Base-by-base conservation (phyloP, 2,113 vertebrate species). In the Oriolus oriolus region DNA sequence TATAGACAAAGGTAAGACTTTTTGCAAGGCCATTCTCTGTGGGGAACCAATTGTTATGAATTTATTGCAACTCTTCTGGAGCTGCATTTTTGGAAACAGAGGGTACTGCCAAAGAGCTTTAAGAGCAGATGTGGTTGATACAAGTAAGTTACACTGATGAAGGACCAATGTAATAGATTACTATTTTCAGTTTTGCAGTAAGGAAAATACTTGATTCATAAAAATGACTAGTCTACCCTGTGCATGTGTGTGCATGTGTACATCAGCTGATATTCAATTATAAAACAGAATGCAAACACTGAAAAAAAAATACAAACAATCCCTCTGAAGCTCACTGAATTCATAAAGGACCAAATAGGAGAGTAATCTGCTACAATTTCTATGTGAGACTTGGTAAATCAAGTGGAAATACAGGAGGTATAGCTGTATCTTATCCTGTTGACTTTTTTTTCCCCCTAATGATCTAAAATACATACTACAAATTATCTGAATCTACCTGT, bases 1-100 rank as follows among this genome's bases (percentile, higher is more conserved):
- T 93, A 90, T 99, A 63, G 98, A 99, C 95, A 99, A 98, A 98
- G 98, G 99, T 99, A 97, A 95, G 97, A 78, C 30, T 41, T 85
- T 77, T 31, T 52, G 27, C 23, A 56, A 49, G n/a, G 77, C 19
- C 1, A 1, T 92, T 77, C 31, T 80, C 23, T 87, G 6, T 79
- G 35, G 8, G 3, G 30, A 88, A 27, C 11, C 22, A 69, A 24
- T n/a, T 8, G 3, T 65, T 76, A 24, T 0, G 14, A 50, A 49
- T 77, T 71, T 56, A 76, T 42, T 66, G 9, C 33, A 41, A 1
- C n/a, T 59, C 21, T 56, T 56, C n/a, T 41, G 31, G 24, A 66
- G 30, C 21, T 93, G 22, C 12, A 3, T 30, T 63, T 95, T 81
- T 91, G 56, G 27, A 45, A 91, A 33, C 26, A 42, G 20, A 56